Percentiles rank a stretch among this genome's conserved stretches.
Conservation (phyloP, 2,888 invertebrate species). For the Iselma pallidipennis region DNA sequence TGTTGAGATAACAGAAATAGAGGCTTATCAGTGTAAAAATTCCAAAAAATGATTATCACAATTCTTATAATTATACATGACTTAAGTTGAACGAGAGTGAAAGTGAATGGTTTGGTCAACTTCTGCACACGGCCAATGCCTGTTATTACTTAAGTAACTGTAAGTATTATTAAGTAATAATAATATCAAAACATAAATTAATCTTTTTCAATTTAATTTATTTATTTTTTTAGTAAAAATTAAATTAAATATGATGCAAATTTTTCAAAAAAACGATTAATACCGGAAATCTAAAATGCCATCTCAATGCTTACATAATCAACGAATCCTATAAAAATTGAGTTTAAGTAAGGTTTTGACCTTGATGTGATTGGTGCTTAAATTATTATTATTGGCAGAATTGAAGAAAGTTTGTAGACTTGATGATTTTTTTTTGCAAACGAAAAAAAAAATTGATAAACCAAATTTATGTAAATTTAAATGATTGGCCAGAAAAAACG, state of each 20-base stretch:
- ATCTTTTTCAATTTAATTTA: not conserved
- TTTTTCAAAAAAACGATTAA: not conserved
- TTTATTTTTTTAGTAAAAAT: not conserved
- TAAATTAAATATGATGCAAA: not conserved
- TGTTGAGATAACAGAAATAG: too few species aligned
- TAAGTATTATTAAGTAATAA: not conserved
- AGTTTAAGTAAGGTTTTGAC: not conserved
- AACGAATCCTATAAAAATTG: not conserved
- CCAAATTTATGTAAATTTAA: too few species aligned
- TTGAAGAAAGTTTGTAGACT: too few species aligned
- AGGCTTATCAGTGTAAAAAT: too few species aligned
- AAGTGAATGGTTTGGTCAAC: not conserved
- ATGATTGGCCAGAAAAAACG: too few species aligned
- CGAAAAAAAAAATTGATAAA: too few species aligned
- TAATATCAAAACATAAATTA: not conserved
- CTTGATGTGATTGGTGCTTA: too few species aligned
- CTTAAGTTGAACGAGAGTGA: not conserved
- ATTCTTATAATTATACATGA: not conserved
- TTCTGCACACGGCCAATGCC: not conserved
- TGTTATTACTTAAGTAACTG: not conserved
- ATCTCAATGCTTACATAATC: not conserved
- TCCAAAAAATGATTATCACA: not conserved
- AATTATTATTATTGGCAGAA: too few species aligned
- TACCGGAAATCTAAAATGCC: not conserved
- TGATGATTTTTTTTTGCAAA: too few species aligned